Conservation (phyloP, 2,113 vertebrate species). For the Sylvicapra grimmia region DNA sequence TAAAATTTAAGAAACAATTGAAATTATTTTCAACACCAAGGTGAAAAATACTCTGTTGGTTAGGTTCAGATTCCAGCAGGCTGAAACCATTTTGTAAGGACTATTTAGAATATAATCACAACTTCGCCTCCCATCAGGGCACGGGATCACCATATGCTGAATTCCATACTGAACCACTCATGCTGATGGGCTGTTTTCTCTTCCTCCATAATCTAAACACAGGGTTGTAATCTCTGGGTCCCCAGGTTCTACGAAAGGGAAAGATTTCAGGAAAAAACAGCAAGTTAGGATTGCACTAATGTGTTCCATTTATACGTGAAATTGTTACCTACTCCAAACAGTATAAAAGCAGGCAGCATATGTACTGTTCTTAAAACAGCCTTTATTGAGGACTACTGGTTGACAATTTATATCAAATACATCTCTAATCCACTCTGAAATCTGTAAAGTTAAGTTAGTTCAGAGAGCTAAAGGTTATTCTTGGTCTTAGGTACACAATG, state of each 20-base stretch:
- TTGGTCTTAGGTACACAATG: background rate
- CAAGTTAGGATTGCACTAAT: background rate
- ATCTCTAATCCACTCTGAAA: background rate
- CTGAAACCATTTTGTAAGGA: background rate
- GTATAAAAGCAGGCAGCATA: background rate
- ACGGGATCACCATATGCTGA: background rate
- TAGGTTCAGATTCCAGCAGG: background rate
- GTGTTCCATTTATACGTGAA: background rate
- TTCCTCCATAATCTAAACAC: background rate
- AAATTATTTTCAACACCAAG: background rate
- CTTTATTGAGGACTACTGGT: background rate
- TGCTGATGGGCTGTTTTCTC: fast-evolving
- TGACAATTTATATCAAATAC: background rate
- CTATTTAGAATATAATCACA: background rate
- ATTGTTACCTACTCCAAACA: background rate
- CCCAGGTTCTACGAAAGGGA: background rate
- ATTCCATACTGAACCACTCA: too few species aligned
- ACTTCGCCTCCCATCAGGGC: fast-evolving
- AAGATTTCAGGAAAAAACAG: background rate
- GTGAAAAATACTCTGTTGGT: background rate
- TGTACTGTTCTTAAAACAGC: background rate
- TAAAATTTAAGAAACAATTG: background rate
- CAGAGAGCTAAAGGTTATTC: background rate
- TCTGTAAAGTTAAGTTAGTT: background rate
- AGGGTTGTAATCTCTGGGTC: background rate